Base-by-base conservation (phyloP, 92 coral and sea anemone species). In the Palythoa grandiflora region DNA sequence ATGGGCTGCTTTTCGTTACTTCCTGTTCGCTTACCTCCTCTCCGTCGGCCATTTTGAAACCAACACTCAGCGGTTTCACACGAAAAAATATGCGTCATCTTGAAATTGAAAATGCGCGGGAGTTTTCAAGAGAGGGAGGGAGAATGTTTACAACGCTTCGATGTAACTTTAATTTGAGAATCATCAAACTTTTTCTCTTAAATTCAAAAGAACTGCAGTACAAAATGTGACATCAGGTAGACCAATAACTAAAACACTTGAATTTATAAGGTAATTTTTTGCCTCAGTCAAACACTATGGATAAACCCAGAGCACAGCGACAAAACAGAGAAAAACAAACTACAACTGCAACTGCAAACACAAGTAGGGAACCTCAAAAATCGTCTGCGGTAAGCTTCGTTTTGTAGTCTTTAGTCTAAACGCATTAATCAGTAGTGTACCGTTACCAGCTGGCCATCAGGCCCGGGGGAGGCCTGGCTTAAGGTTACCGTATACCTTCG, bases 11-110 rank as follows among this genome's bases (percentile, higher is more conserved):
- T 5, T 44, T 44, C 60, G 38, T 75, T 21, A 57, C 73, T 10
- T 12, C 57, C 59, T 51, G 15, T 6, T 77, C 50, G 37, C 20
- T 75, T 3, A 50, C n/a, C 2, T 3, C 15, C 65, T 68, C 71
- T 19, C 21, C 86, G 75, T 38, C 94, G 91, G 79, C 95, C 97
- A 94, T 94, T 53, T 89, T 94, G 89, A 78, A 57, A 38, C 11
- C 12, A 5, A 4, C 15, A 61, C 39, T 21, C 90, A 63, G 93
- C 91, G 85, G 93, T 44, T 21, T 53, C 68, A 17, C 37, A 16
- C 51, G 47, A 10, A 17, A 16, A 54, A 74, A 54, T 48, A 75
- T 91, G 95, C 89, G 89, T 21, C 1, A 10, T 13, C 4, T 78
- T 9, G 2, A 75, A 53, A 72, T 14, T 38, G 74, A 55, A 0